These are phyloP conservation scores for Papilio xuthus DNA, from an alignment of 1,140 invertebrate genomes.

Conservation along the genomic window DNA sequence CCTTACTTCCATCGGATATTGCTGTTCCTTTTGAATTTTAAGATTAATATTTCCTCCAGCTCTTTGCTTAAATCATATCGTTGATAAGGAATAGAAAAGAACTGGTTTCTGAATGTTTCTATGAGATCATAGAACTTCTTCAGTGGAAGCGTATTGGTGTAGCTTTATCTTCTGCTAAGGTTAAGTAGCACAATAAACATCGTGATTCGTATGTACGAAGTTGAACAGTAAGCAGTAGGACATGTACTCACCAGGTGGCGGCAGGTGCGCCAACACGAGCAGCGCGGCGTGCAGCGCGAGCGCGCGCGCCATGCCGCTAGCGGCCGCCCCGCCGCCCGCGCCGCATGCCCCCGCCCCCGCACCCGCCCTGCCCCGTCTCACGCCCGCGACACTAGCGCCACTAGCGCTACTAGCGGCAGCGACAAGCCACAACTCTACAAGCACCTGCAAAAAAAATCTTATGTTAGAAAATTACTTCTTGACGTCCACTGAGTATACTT, in stretches of 20 bases:
- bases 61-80: background rate
- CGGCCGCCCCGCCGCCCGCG: conserved; percentile 47
- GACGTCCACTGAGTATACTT: background rate
- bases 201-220: background rate
- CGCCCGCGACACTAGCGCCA: conserved; percentile 37
- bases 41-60: background rate
- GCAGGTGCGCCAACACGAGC: conserved; percentile 56
- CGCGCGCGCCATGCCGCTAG: conserved; percentile 52
- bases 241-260: conserved; percentile 56
- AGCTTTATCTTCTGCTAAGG: background rate
- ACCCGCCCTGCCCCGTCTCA: conserved; percentile 41
- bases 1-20: conserved; percentile 8
- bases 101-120: background rate
- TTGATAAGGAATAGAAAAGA: background rate
- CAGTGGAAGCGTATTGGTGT: background rate
- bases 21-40: conserved; percentile 5
- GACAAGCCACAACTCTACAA: conserved; percentile 37
- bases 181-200: background rate
- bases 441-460: background rate
- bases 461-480: background rate
- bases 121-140: background rate
- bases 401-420: conserved; percentile 27
- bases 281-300: conserved; percentile 60
- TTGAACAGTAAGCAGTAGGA: background rate
- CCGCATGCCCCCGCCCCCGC: conserved; percentile 53